Evolutionary conservation across 1,140 invertebrate genomes (phyloP).

Genomic region (Bacillus rossius): DNA sequence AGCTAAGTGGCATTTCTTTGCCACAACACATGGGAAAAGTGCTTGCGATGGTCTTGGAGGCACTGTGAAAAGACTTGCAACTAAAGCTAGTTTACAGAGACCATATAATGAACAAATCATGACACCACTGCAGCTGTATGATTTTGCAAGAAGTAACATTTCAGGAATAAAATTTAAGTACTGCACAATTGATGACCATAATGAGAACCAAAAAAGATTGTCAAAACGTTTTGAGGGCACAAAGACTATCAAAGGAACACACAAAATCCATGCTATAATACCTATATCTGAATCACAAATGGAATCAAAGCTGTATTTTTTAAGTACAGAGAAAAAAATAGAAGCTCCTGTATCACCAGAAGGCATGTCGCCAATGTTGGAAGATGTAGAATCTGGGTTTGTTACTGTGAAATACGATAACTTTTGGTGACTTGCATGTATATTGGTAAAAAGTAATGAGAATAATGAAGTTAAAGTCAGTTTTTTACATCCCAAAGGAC

Average conservation of each 20-base stretch:
- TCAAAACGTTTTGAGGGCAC: no score
- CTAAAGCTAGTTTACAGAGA: constrained; percentile 19
- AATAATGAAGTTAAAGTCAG: constrained; percentile 14
- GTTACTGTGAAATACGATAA: neutral
- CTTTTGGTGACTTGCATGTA: neutral
- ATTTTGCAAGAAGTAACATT: constrained; percentile 9
- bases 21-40: constrained; percentile 36
- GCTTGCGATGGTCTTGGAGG: constrained; percentile 38
- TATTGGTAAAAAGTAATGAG: constrained; percentile 1
- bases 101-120: constrained; percentile 18
- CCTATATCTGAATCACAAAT: neutral
- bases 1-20: constrained; percentile 35
- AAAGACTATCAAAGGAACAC: neutral
- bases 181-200: constrained; percentile 1
- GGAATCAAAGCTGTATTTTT: neutral
- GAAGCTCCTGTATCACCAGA: neutral
- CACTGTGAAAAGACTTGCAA: constrained; percentile 27
- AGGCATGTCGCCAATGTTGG: neutral
- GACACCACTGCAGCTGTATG: constrained; percentile 8
- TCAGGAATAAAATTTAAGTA: neutral
- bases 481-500: constrained; percentile 13
- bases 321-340: neutral
- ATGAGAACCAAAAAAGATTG: neutral
- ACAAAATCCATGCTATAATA: neutral
- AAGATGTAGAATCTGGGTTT: neutral